phyloP scores from a whole-genome alignment of 2,888 invertebrate genomes.

The Eulithis prunata region DNA sequence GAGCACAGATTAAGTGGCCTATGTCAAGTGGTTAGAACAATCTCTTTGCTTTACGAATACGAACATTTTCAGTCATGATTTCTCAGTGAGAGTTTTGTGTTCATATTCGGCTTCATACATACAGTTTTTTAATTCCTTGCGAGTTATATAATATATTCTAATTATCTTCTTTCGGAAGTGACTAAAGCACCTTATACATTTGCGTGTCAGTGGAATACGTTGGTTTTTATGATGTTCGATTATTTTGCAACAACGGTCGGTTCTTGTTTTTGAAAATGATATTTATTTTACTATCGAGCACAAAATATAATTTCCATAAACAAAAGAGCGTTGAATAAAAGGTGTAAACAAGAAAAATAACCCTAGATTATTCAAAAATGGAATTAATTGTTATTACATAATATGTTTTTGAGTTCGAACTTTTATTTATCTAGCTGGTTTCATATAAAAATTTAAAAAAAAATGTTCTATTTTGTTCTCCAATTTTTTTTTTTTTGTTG shows the following conservation, averaged over 20 bases:
- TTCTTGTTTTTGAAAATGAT: slow-evolving; percentile 30
- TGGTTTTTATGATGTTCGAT: slow-evolving; percentile 51
- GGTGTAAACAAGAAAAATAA: not conserved
- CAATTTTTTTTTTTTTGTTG: too few relatives aligned
- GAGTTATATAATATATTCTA: slow-evolving; percentile 18
- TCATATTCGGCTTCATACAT: slow-evolving; percentile 4
- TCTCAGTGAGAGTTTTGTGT: not conserved
- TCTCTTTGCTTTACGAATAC: slow-evolving; percentile 1
- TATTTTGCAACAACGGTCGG: slow-evolving; percentile 33
- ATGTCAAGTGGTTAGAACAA: slow-evolving; percentile 2
- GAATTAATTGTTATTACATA: too few relatives aligned
- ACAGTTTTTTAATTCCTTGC: too few relatives aligned
- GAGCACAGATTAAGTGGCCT: slow-evolving; percentile 1
- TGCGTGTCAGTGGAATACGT: slow-evolving; percentile 55
- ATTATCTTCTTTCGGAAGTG: too few relatives aligned
- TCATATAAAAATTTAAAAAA: too few relatives aligned
- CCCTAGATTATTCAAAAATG: too few relatives aligned
- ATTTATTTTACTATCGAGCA: too few relatives aligned
- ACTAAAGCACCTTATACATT: slow-evolving; percentile 48
- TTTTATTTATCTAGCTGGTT: too few relatives aligned
- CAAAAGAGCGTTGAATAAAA: slow-evolving; percentile 22
- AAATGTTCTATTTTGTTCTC: too few relatives aligned
- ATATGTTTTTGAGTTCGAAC: too few relatives aligned
- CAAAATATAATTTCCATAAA: slow-evolving; percentile 6
- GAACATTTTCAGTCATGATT: not conserved